Evolutionary conservation across 1,140 invertebrate species (phyloP).

Genomic region (Saccostrea glomerata): DNA sequence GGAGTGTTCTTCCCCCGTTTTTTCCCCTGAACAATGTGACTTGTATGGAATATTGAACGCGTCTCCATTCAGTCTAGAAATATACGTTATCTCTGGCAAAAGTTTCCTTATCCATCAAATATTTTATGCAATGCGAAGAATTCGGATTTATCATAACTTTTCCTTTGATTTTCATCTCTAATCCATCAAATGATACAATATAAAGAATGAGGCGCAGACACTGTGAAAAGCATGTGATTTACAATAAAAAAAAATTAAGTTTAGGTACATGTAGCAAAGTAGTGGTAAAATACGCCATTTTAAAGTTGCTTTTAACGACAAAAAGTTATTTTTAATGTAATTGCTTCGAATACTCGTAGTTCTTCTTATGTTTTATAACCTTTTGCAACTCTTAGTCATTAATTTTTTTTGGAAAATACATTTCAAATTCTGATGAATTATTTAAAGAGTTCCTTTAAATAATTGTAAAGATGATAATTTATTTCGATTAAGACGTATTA

Average conservation of each 20-base stretch:
- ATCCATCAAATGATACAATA: constrained; percentile 23
- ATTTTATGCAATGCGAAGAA: constrained; percentile 29
- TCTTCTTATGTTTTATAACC: no score
- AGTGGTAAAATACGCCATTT: not conserved
- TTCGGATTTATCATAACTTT: constrained; percentile 29
- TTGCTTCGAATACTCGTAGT: no score
- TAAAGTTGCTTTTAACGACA: no score
- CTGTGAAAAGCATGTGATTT: not conserved
- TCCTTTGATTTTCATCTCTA: constrained; percentile 29
- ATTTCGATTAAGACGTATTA: no score
- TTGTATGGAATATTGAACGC: not conserved
- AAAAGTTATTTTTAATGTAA: no score
- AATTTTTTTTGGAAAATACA: no score
- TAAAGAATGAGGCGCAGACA: not conserved
- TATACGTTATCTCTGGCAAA: not conserved
- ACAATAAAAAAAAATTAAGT: not conserved
- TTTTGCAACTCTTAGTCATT: no score
- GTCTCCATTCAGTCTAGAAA: constrained; percentile 15
- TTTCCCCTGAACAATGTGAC: not conserved
- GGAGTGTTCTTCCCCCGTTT: not conserved
- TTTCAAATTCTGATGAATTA: no score
- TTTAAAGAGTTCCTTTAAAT: no score
- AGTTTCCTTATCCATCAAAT: constrained; percentile 22
- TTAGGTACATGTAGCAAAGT: not conserved
- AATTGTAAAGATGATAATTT: no score